Evolutionary conservation across 2,797 vertebrate genomes (phyloP).

Genomic region (Pampus argenteus): DNA sequence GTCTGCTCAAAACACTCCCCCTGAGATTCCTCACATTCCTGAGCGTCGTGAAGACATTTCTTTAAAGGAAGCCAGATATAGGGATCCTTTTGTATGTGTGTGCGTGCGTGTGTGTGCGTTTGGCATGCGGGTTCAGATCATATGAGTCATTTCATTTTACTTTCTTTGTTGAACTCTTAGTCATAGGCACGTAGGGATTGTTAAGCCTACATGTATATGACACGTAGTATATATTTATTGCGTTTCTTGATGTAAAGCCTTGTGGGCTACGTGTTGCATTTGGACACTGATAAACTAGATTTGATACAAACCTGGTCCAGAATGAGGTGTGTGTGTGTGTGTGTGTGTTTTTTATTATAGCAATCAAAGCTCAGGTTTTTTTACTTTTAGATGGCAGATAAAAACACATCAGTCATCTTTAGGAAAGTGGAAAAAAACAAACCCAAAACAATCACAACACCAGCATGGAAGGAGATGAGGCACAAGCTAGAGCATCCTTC

Average conservation of each 20-base stretch:
- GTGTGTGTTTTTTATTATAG: background rate
- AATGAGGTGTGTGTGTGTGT: background rate
- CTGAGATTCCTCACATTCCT: slow-evolving; percentile 78
- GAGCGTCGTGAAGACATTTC: slow-evolving; percentile 55
- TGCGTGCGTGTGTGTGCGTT: slow-evolving; percentile 22
- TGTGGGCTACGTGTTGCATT: background rate
- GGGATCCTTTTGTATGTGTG: slow-evolving; percentile 55
- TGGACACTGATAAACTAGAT: slow-evolving; percentile 13
- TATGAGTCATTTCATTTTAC: slow-evolving; percentile 36
- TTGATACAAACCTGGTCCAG: slow-evolving; percentile 11
- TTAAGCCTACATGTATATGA: background rate
- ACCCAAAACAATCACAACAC: background rate
- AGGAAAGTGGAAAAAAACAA: slow-evolving; percentile 37
- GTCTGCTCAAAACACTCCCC: slow-evolving; percentile 64
- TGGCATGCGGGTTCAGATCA: slow-evolving; percentile 32
- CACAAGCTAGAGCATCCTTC: background rate
- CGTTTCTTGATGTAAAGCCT: slow-evolving; percentile 2
- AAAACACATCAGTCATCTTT: background rate
- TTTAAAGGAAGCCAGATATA: slow-evolving; percentile 58
- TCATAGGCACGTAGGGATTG: background rate
- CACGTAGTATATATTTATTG: no score
- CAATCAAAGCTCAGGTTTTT: background rate
- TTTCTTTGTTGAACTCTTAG: slow-evolving; percentile 36
- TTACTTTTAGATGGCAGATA: background rate
- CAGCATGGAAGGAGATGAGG: background rate